Conservation (phyloP, 2,888 invertebrate genomes). For the Elaeidobius kamerunicus region DNA sequence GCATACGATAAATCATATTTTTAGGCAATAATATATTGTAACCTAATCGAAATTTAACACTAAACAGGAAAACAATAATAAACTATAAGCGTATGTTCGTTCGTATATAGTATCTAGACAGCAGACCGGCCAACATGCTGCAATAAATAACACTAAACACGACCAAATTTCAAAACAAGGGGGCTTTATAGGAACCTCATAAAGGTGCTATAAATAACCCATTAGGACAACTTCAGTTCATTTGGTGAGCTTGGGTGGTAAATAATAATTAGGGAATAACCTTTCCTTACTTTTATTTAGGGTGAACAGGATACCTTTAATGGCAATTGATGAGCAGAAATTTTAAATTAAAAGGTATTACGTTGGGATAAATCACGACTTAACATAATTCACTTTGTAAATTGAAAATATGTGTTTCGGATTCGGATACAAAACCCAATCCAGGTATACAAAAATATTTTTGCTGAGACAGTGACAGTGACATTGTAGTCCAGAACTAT, state of each 20-base stretch:
- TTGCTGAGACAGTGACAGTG: too few relatives aligned
- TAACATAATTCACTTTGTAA: too few relatives aligned
- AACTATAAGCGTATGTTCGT: not conserved
- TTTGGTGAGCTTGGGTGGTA: slow-evolving; percentile 8
- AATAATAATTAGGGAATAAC: not conserved
- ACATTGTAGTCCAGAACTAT: too few relatives aligned
- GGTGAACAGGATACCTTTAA: not conserved
- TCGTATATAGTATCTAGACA: not conserved
- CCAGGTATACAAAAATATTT: too few relatives aligned
- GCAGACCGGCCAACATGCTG: slow-evolving; percentile 7
- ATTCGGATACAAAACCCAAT: not conserved
- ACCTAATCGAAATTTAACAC: not conserved
- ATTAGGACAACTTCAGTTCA: slow-evolving; percentile 12
- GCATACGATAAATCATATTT: too few relatives aligned
- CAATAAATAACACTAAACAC: slow-evolving; percentile 19
- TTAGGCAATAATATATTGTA: not conserved
- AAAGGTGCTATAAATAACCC: slow-evolving; percentile 21
- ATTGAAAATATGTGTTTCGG: not conserved
- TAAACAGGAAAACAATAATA: slow-evolving; percentile 3
- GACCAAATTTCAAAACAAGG: slow-evolving; percentile 20
- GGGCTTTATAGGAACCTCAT: slow-evolving; percentile 13
- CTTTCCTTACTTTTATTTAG: not conserved
- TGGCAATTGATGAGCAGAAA: not conserved
- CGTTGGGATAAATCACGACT: too few relatives aligned
- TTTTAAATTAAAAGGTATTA: too few relatives aligned